A percentile compares a stretch with the other conserved stretches of the same genome.
These are phyloP conservation scores for Eretmocerus hayati DNA, from an alignment of 2,888 invertebrate species.

Conservation along the genomic window DNA sequence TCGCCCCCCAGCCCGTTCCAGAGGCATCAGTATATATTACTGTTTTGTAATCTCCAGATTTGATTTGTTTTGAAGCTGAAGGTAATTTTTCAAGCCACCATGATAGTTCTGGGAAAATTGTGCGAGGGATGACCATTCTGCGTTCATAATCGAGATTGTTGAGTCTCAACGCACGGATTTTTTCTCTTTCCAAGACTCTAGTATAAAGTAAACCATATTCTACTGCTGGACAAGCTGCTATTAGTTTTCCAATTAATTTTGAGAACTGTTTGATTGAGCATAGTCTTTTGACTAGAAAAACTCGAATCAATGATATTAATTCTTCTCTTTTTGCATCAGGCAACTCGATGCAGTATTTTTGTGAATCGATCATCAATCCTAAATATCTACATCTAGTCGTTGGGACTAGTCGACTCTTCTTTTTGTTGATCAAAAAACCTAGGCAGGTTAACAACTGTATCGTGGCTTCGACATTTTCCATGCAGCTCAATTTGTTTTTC, in stretches of 20 bases:
- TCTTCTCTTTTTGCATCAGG: constrained; percentile 4
- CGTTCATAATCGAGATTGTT: constrained; percentile 2
- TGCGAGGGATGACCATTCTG: no score
- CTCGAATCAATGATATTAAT: not conserved
- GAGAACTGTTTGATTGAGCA: constrained; percentile 11
- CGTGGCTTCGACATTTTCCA: constrained; percentile 2
- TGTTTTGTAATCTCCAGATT: not conserved
- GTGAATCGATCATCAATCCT: constrained; percentile 13
- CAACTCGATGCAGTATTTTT: constrained; percentile 5
- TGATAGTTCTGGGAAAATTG: no score
- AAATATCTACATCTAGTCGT: constrained; percentile 9
- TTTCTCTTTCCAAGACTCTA: not conserved
- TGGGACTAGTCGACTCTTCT: constrained; percentile 7
- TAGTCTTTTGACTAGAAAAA: not conserved
- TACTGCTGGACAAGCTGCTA: not conserved
- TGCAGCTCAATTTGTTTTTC: not conserved
- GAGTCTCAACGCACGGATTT: not conserved
- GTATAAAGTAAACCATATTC: constrained; percentile 7
- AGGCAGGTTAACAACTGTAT: constrained; percentile 2
- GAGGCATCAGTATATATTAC: not conserved
- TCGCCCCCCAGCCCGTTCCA: not conserved
- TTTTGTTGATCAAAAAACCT: constrained; percentile 11
- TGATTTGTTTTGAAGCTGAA: not conserved
- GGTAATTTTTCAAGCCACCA: not conserved
- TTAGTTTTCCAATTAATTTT: constrained; percentile 3